A percentile compares a stretch with the other conserved stretches of the same genome.
These are phyloP conservation scores for Reticulitermes speratus DNA, from an alignment of 1,140 invertebrate genomes.

Conservation along the genomic window DNA sequence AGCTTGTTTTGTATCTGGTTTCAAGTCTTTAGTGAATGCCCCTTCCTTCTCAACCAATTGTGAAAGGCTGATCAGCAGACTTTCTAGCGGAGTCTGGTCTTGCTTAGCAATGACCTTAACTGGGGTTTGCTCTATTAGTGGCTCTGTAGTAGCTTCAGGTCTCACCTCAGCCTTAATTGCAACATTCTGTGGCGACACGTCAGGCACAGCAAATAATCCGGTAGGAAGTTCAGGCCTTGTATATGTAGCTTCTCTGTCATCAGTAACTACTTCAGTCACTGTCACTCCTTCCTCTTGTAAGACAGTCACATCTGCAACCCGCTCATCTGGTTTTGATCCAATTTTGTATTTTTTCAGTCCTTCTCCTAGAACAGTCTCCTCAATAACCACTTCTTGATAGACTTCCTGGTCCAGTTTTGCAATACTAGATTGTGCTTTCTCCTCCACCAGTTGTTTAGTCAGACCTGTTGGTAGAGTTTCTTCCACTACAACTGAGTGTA, in stretches of 20 bases:
- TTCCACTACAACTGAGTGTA: conserved; percentile 59
- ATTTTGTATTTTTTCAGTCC: conserved; percentile 41
- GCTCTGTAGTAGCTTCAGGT: conserved; percentile 50
- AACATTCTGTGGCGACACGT: conserved; percentile 51
- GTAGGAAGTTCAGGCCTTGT: conserved; percentile 39
- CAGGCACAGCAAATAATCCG: conserved; percentile 48
- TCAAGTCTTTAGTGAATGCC: conserved; percentile 46
- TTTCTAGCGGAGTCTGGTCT: conserved; percentile 51
- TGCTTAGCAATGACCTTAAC: conserved; percentile 48
- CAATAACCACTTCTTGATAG: conserved; percentile 54
- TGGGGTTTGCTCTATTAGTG: conserved; percentile 46
- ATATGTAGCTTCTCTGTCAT: conserved; percentile 50
- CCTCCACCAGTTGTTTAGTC: conserved; percentile 48
- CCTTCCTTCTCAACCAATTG: conserved; percentile 58
- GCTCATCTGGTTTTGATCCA: conserved; percentile 46
- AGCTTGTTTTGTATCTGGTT: conserved; percentile 53
- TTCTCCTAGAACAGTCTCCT: conserved; percentile 55
- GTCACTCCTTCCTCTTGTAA: conserved; percentile 53
- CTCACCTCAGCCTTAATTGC: conserved; percentile 53
- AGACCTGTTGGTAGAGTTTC: conserved; percentile 56
- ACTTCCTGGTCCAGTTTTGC: conserved; percentile 52
- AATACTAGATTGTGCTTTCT: conserved; percentile 42
- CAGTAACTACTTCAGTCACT: conserved; percentile 52
- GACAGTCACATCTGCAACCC: conserved; percentile 50
- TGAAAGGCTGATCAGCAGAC: conserved; percentile 53